These are phyloP conservation scores for Catharus minimus DNA, from an alignment of 2,113 vertebrate species.

Conservation along the genomic window DNA sequence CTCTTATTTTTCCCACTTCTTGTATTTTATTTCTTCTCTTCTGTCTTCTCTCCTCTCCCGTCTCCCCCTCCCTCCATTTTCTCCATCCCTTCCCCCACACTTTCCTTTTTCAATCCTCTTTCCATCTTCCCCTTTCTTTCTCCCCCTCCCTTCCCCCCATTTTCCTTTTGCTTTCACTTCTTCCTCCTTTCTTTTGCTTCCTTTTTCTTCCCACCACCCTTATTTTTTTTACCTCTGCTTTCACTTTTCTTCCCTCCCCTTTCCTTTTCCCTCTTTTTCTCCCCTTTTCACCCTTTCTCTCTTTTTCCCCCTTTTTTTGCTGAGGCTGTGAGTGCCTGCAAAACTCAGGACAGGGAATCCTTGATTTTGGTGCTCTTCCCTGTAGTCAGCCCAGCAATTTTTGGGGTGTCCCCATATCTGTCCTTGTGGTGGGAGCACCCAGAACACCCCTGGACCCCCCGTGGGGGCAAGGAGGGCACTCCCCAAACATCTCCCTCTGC, in stretches of 20 bases:
- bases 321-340: neutral
- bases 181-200: neutral
- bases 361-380: neutral
- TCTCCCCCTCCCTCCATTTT: fast-evolving
- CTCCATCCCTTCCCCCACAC: fast-evolving
- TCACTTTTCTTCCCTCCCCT: fast-evolving
- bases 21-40: too few species aligned
- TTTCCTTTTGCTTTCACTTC: too few species aligned
- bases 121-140: too few species aligned
- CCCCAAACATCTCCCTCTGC: neutral
- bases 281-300: neutral
- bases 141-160: fast-evolving
- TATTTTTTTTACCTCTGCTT: neutral
- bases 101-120: neutral
- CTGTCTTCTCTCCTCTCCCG: too few species aligned
- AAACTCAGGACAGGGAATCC: fast-evolving
- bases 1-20: too few species aligned
- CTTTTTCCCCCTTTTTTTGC: fast-evolving
- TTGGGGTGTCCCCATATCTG: neutral
- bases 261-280: neutral
- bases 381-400: neutral
- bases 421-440: neutral
- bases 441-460: neutral
- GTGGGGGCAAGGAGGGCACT: neutral
- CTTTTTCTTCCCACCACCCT: neutral